Evolutionary conservation across 2,797 vertebrate species (phyloP).

Genomic region (Chelidonichthys spinosus): DNA sequence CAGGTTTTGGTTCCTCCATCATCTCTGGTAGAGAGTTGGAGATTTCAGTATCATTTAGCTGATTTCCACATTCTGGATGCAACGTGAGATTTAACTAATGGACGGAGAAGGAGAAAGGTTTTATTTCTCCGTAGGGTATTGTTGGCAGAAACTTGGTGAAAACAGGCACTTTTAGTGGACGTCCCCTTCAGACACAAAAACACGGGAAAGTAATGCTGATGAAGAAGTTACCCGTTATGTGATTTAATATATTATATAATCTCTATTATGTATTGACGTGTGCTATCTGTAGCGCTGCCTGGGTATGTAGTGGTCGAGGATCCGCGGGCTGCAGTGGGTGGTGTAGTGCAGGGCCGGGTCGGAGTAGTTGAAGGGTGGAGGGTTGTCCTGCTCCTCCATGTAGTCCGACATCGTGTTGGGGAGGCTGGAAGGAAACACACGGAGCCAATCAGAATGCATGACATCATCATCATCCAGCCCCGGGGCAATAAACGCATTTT

Average conservation of each 20-base stretch:
- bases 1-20: no score
- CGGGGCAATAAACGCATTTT: no score
- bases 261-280: neutral
- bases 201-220: neutral
- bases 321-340: slow-evolving; percentile 83
- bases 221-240: neutral
- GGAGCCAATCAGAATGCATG: slow-evolving; percentile 14
- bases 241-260: neutral
- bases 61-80: neutral
- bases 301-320: slow-evolving; percentile 75
- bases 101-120: neutral
- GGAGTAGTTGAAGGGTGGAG: slow-evolving; percentile 79
- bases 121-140: neutral
- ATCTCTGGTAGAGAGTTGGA: no score
- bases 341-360: slow-evolving; percentile 85
- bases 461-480: no score
- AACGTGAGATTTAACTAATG: neutral
- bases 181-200: neutral
- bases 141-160: neutral
- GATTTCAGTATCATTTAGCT: neutral
- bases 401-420: slow-evolving; percentile 78
- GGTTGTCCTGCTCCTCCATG: slow-evolving; percentile 74
- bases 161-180: neutral
- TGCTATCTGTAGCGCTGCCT: slow-evolving; percentile 68
- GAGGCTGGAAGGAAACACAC: slow-evolving; percentile 72